Conservation (phyloP, 2,797 vertebrate species). For the Eulemur albifrons region DNA sequence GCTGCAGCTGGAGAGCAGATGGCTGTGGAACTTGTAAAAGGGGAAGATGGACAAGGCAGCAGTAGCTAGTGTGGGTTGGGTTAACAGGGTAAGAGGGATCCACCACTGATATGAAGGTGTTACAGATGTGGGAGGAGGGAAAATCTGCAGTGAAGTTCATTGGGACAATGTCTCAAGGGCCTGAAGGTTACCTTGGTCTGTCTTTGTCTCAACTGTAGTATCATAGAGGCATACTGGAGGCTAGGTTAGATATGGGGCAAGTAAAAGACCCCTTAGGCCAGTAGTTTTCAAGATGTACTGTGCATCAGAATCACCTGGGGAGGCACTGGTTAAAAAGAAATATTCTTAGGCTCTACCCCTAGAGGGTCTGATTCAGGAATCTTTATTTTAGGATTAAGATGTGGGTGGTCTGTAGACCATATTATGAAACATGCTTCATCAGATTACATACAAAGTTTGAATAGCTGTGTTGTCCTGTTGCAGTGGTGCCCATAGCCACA, state of each 20-base stretch:
- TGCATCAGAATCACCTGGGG: not conserved
- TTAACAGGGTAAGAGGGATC: not conserved
- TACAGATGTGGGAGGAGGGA: not conserved
- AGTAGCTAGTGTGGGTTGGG: not conserved
- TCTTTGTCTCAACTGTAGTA: not conserved
- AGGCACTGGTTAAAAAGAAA: not conserved
- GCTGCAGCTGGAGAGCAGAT: not conserved
- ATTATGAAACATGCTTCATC: not conserved
- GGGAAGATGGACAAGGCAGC: not conserved
- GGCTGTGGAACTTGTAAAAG: not conserved
- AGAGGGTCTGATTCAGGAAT: conserved; percentile 7
- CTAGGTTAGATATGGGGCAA: not conserved
- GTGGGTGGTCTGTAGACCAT: not conserved
- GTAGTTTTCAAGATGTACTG: conserved; percentile 4
- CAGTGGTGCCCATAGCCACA: not conserved
- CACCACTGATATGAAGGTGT: not conserved
- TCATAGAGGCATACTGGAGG: not conserved
- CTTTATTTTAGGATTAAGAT: conserved; percentile 35
- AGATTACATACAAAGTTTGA: not conserved
- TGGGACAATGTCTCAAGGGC: not conserved
- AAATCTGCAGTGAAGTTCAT: not conserved
- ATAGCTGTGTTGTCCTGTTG: not conserved
- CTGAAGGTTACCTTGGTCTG: not conserved
- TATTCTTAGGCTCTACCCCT: not conserved
- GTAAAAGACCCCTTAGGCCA: not conserved